Evolutionary conservation across 2,113 vertebrate species (phyloP).

Genomic region (Anser cygnoides): DNA sequence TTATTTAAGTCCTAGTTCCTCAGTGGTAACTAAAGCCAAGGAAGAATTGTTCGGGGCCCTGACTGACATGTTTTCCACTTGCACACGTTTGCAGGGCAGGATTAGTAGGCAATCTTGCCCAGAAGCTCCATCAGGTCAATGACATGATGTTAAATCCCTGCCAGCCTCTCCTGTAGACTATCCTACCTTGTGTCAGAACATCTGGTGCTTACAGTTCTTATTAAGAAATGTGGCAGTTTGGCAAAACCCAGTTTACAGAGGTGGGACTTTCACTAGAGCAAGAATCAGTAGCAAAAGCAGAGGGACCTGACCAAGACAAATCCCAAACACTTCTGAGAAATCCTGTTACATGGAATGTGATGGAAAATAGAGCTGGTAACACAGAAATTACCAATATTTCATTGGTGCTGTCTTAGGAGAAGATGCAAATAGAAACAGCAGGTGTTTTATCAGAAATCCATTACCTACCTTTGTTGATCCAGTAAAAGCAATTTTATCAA

Average conservation of each 20-base stretch:
- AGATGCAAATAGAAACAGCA: not conserved
- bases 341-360: not conserved
- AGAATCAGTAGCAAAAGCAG: not conserved
- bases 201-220: not conserved
- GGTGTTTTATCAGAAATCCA: not conserved
- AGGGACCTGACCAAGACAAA: not conserved
- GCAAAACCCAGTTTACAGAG: not conserved
- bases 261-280: not conserved
- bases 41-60: slow-evolving; percentile 26
- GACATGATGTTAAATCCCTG: not conserved
- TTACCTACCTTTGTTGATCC: slow-evolving; percentile 89
- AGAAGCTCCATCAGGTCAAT: slow-evolving; percentile 8
- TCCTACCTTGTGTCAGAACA: not conserved
- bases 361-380: not conserved
- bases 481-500: slow-evolving; percentile 94
- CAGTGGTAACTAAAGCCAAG: slow-evolving; percentile 4
- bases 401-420: not conserved
- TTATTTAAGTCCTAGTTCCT: slow-evolving; percentile 8
- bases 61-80: slow-evolving; percentile 38
- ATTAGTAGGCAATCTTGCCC: slow-evolving; percentile 23
- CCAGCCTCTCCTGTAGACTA: not conserved
- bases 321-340: not conserved
- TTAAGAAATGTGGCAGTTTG: not conserved
- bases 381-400: not conserved
- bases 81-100: not conserved